A percentile compares a stretch with the other conserved stretches of the same genome.
Evolutionary conservation across 2,888 invertebrate genomes (phyloP).

Genomic region (Xanthia togata): DNA sequence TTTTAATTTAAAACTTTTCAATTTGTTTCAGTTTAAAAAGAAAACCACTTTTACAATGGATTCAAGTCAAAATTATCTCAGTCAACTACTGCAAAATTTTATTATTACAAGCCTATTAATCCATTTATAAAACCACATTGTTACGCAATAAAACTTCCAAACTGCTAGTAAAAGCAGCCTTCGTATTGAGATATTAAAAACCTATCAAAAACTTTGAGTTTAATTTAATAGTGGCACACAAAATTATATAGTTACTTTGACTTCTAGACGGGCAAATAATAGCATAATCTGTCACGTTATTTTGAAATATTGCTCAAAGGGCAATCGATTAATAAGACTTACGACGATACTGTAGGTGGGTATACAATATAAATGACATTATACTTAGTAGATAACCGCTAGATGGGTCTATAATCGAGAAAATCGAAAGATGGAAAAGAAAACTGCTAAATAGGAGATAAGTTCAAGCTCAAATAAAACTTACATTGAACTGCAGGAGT

Average conservation of each 20-base stretch:
- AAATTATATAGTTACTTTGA: slow-evolving; percentile 40
- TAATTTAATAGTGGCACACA: slow-evolving; percentile 22
- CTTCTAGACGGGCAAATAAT: slow-evolving; percentile 34
- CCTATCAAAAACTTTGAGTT: slow-evolving; percentile 39
- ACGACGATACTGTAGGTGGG: not conserved
- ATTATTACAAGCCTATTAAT: slow-evolving; percentile 30
- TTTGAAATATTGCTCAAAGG: slow-evolving; percentile 30
- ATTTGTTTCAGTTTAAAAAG: slow-evolving; percentile 2
- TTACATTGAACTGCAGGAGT: no score
- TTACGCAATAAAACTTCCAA: slow-evolving; percentile 45
- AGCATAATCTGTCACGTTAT: slow-evolving; percentile 35
- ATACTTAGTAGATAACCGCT: no score
- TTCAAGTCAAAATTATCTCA: slow-evolving; percentile 12
- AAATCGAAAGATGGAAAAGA: not conserved
- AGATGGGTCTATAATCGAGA: not conserved
- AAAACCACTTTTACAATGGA: slow-evolving; percentile 24
- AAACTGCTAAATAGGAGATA: not conserved
- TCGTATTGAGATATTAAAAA: slow-evolving; percentile 41
- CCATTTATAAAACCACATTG: slow-evolving; percentile 40
- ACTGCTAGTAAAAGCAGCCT: slow-evolving; percentile 28
- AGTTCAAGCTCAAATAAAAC: no score
- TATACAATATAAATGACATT: no score
- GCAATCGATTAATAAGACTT: slow-evolving; percentile 13
- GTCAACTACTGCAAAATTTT: slow-evolving; percentile 12
- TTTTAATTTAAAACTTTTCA: slow-evolving; percentile 22